Base-by-base conservation (phyloP, 2,113 vertebrate species). In the Mormyrus lacerda region DNA sequence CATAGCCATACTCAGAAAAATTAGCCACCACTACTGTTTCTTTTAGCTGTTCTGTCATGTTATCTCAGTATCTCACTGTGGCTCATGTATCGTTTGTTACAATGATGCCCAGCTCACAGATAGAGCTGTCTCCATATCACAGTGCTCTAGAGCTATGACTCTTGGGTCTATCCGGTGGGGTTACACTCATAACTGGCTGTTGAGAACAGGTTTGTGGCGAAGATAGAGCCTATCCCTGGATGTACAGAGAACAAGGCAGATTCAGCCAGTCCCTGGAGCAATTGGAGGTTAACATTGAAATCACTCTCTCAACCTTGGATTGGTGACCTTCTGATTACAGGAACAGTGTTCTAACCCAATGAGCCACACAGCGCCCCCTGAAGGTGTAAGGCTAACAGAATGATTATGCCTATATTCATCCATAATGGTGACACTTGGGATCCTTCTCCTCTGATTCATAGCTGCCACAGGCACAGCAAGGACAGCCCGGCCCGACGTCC, bases 381-480 rank as follows among this genome's bases (percentile, higher is more conserved):
- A 24, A n/a, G 55, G 21, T 61, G 55, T n/a, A n/a, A 61, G 55
- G 55, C 55, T 61, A 61, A n/a, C 21, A n/a, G 21, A 61, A 15
- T 42, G 15, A 39, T 39, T 39, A 13, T 73, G 31, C 4, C 69
- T 79, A 42, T 79, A 79, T 79, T 79, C 17, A 31, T 24, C 3
- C 9, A 31, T 48, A 10, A 48, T 73, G 61, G n/a, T 27, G n/a
- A 88, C n/a, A 87, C 85, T 35, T 31, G 10, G 15, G 11, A 4
- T 35, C 51, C 39, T 45, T 51, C 53, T 27, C 19, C 10, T 51
- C 31, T 88, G 10, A 13, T 90, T 39, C 13, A 89, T 96, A 98
- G 97, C 95, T 98, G 92, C 97, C 97, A 93, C 97, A 97, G 93
- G 93, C 96, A 91, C 95, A 97, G 93, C 97, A 97, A 96, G 96